phyloP scores from a whole-genome alignment of 2,113 vertebrate species.

The Mesitornis unicolor region DNA sequence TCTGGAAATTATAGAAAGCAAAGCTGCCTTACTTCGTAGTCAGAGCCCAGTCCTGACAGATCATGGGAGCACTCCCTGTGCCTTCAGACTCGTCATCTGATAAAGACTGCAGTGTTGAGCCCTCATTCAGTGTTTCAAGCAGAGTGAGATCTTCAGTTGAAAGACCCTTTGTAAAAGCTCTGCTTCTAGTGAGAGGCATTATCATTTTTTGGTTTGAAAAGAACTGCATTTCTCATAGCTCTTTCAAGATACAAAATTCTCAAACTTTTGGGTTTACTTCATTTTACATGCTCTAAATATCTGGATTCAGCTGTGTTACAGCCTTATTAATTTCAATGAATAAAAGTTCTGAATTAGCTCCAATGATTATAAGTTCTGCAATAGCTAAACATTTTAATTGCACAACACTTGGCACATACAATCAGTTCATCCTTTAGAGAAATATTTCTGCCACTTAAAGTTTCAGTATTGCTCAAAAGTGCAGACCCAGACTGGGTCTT shows the following conservation, averaged over 20 bases:
- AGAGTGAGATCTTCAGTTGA: background rate
- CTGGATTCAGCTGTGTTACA: background rate
- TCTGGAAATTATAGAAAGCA: background rate
- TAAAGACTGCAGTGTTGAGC: background rate
- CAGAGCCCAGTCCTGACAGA: background rate
- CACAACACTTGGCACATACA: background rate
- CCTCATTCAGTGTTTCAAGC: background rate
- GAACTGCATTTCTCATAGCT: background rate
- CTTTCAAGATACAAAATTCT: background rate
- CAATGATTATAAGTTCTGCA: background rate
- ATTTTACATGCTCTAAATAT: background rate
- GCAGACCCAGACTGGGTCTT: background rate
- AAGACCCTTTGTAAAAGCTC: constrained; percentile 4
- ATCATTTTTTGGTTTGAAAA: background rate
- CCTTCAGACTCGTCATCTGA: background rate
- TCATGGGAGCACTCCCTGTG: background rate
- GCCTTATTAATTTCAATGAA: background rate
- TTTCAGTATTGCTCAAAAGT: background rate
- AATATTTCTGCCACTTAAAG: background rate
- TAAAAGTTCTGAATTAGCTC: background rate
- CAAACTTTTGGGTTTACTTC: background rate
- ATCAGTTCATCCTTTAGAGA: background rate
- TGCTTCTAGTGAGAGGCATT: background rate
- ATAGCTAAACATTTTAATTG: background rate
- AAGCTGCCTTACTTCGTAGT: background rate